These are phyloP conservation scores for Holocentrus rufus DNA, from an alignment of 2,797 vertebrate genomes.

Conservation along the genomic window DNA sequence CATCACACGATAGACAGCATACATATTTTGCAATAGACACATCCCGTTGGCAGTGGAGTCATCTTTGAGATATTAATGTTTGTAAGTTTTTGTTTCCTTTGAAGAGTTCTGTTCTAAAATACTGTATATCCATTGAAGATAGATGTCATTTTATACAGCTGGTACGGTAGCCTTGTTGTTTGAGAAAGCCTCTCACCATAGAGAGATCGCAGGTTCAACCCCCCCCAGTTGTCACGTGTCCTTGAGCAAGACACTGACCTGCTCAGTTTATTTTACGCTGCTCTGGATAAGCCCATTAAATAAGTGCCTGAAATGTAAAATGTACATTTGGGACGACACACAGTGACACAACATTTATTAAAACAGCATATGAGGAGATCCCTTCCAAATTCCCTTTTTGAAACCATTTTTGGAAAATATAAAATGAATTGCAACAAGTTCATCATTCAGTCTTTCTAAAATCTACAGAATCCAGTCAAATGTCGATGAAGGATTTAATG, in stretches of 20 bases:
- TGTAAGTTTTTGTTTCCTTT: conserved; percentile 30
- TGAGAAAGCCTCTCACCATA: not conserved
- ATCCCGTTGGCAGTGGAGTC: conserved; percentile 15
- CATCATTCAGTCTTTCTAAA: conserved; percentile 3
- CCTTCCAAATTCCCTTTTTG: no score
- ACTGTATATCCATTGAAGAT: conserved; percentile 15
- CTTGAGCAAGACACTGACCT: not conserved
- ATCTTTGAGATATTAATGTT: conserved; percentile 29
- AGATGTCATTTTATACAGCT: conserved; percentile 17
- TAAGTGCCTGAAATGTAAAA: no score
- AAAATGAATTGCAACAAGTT: no score
- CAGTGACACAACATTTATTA: not conserved
- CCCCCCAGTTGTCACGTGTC: no score
- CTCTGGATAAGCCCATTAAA: no score
- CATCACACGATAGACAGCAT: not conserved
- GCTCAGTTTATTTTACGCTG: no score
- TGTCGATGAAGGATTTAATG: no score
- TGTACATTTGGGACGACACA: not conserved
- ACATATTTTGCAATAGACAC: conserved; percentile 18
- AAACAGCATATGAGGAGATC: no score
- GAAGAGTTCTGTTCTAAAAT: conserved; percentile 19
- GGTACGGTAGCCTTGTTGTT: not conserved
- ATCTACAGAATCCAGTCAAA: no score
- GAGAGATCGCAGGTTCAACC: not conserved
- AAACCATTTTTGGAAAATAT: no score